phyloP scores from a whole-genome alignment of 2,113 vertebrate species.

The Brachyhypopomus gauderio region DNA sequence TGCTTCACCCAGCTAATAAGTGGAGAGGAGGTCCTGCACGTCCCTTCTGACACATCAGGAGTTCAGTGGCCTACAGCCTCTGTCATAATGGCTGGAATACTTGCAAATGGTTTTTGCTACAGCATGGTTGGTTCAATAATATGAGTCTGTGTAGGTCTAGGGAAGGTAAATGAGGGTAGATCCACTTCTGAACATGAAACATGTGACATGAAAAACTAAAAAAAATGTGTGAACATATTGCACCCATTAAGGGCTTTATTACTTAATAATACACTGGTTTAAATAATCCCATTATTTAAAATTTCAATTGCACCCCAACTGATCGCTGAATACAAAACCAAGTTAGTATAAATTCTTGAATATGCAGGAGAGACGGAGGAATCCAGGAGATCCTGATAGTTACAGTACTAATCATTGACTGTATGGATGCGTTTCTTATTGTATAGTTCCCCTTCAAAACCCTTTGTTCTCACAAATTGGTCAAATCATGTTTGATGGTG shows the following conservation, averaged over 20 bases:
- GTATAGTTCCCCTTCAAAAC: conserved; percentile 86
- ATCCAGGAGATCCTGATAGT: background rate
- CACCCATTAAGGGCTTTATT: background rate
- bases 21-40: background rate
- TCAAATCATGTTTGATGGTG: conserved; percentile 79
- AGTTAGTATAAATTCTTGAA: background rate
- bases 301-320: too few relatives aligned
- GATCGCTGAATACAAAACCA: too few relatives aligned
- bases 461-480: conserved; percentile 66
- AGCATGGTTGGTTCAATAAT: conserved; percentile 9
- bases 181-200: conserved; percentile 1
- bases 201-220: conserved; percentile 14
- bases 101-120: background rate
- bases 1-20: background rate
- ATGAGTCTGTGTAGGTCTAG: background rate
- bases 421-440: conserved; percentile 85
- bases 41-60: background rate
- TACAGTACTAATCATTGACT: conserved; percentile 79
- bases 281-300: too few relatives aligned
- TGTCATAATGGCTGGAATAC: background rate
- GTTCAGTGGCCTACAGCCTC: background rate
- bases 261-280: background rate
- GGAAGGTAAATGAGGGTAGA: background rate
- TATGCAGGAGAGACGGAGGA: background rate
- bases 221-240: background rate